A percentile compares a stretch with the other conserved stretches of the same genome.
Evolutionary conservation across 2,797 vertebrate genomes (phyloP).

Genomic region (Molossus alvarezi): DNA sequence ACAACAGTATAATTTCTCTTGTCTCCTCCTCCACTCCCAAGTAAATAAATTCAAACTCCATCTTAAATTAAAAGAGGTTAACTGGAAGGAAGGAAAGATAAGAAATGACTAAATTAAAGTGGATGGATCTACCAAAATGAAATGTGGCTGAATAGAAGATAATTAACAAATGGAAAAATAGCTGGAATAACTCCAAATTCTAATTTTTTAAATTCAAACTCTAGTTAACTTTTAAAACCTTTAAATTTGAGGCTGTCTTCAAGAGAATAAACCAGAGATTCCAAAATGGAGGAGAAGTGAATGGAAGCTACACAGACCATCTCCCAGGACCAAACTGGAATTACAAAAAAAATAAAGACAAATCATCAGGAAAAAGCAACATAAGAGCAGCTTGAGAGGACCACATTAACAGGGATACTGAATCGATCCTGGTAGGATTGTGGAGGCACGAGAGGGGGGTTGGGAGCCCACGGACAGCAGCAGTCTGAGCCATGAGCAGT

Average conservation of each 20-base stretch:
- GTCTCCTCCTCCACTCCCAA: slow-evolving; percentile 30
- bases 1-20: slow-evolving; percentile 51
- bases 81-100: slow-evolving; percentile 60
- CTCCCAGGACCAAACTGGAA: too few species aligned
- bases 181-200: background rate
- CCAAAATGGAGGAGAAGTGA: too few species aligned
- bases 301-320: too few species aligned
- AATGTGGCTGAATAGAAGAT: background rate
- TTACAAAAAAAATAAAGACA: too few species aligned
- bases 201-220: slow-evolving; percentile 36
- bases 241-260: slow-evolving; percentile 25
- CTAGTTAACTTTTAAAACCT: slow-evolving; percentile 15
- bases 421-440: too few species aligned
- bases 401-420: too few species aligned
- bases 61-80: slow-evolving; percentile 44
- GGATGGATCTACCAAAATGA: background rate
- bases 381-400: too few species aligned
- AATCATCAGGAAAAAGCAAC: too few species aligned
- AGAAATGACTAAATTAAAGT: slow-evolving; percentile 50
- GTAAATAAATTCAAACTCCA: slow-evolving; percentile 42
- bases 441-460: too few species aligned
- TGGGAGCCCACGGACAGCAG: too few species aligned
- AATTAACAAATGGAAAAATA: slow-evolving; percentile 7
- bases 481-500: too few species aligned
- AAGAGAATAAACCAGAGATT: background rate